phyloP scores from a whole-genome alignment of 2,113 vertebrate species.

The Phyllostomus hastatus region DNA sequence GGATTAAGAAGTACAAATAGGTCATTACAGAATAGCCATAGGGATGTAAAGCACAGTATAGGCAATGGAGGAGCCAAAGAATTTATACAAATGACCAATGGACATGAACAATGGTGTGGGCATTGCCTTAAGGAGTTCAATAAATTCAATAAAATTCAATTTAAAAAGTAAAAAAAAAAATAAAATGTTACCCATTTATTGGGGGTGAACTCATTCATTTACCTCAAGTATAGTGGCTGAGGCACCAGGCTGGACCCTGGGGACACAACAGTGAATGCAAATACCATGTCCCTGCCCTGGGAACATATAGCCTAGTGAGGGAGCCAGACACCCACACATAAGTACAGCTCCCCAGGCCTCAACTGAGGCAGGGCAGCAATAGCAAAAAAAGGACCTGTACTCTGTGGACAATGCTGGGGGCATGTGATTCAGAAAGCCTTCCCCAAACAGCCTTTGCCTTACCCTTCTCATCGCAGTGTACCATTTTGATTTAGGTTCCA shows the following conservation, averaged over 20 bases:
- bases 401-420: not conserved
- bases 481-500: not conserved
- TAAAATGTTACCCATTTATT: not conserved
- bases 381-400: not conserved
- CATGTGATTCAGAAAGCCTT: not conserved
- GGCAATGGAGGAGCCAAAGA: too few species aligned
- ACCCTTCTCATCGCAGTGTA: not conserved
- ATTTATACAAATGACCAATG: too few species aligned
- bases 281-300: not conserved
- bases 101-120: too few species aligned
- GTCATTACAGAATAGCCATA: too few species aligned
- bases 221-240: not conserved
- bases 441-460: not conserved
- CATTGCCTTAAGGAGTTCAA: not conserved
- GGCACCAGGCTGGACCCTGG: not conserved
- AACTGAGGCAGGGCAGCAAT: not conserved
- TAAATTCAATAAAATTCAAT: not conserved
- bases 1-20: too few species aligned
- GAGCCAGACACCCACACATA: not conserved
- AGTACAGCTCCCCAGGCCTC: not conserved
- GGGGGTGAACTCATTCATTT: not conserved
- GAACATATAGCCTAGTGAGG: not conserved
- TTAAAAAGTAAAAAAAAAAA: not conserved
- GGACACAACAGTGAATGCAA: not conserved
- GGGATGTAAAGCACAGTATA: too few species aligned